Conservation (phyloP, 2,113 vertebrate genomes). For the Tupaia tana region DNA sequence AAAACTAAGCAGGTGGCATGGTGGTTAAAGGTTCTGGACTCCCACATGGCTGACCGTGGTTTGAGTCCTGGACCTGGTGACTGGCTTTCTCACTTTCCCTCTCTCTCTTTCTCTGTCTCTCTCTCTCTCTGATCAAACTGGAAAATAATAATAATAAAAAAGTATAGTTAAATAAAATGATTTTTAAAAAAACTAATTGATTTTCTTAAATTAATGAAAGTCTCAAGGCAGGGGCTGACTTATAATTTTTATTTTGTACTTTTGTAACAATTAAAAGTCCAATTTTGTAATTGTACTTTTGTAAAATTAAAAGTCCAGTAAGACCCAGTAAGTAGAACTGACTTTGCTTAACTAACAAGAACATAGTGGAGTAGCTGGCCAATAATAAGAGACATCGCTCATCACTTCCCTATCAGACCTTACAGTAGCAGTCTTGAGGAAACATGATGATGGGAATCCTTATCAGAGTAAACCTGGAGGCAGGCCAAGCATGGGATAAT, state of each 20-base stretch:
- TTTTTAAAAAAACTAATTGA: too few relatives aligned
- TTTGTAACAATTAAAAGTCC: constrained; percentile 12
- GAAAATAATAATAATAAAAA: too few relatives aligned
- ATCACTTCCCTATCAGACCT: background rate
- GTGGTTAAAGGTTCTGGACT: too few relatives aligned
- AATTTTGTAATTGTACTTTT: background rate
- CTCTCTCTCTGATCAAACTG: too few relatives aligned
- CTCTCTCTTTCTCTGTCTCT: too few relatives aligned
- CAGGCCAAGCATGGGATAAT: background rate
- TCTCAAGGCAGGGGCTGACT: background rate
- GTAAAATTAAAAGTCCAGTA: background rate
- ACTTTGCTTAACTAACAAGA: constrained; percentile 28
- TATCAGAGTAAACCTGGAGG: background rate
- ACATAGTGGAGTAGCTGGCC: background rate
- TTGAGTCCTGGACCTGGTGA: too few relatives aligned
- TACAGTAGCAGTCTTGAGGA: background rate
- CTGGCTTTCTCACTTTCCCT: too few relatives aligned
- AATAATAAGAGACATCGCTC: background rate
- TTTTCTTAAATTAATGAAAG: constrained; percentile 36
- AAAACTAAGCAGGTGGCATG: background rate
- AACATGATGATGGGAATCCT: background rate
- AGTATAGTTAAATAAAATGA: too few relatives aligned
- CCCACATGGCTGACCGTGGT: too few relatives aligned
- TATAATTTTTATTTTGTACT: constrained; percentile 1
- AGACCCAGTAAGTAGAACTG: background rate